Conservation (phyloP, 2,113 vertebrate species). For the Mirounga angustirostris region DNA sequence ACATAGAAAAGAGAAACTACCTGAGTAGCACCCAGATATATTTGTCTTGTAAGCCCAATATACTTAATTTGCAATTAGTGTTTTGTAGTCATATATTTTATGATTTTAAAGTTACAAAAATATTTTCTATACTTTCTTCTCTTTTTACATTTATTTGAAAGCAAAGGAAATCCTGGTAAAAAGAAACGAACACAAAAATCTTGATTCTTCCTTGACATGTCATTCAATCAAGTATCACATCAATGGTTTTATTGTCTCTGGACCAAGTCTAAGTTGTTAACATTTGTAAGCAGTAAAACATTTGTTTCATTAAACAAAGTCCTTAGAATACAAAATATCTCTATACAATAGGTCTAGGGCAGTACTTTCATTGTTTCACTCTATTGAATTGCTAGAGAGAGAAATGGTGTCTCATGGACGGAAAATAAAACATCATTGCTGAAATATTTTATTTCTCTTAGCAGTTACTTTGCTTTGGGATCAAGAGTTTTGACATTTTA, state of each 20-base stretch:
- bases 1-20: constrained; percentile 12
- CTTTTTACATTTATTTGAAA: neutral
- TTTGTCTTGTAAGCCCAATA: constrained; percentile 22
- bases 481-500: constrained; percentile 6
- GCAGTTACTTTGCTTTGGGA: constrained; percentile 76
- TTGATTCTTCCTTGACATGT: neutral
- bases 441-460: constrained; percentile 77
- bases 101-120: neutral
- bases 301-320: constrained; percentile 54
- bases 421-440: constrained; percentile 80
- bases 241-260: constrained; percentile 63
- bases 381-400: constrained; percentile 72
- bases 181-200: neutral
- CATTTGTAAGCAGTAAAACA: constrained; percentile 1
- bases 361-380: constrained; percentile 63
- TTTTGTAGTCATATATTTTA: neutral
- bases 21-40: neutral
- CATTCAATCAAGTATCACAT: constrained; percentile 57
- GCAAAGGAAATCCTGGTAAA: neutral
- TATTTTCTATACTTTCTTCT: neutral
- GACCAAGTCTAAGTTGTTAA: constrained; percentile 59
- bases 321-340: neutral
- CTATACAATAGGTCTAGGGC: neutral
- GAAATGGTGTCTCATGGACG: constrained; percentile 72
- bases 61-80: constrained; percentile 49